phyloP scores from a whole-genome alignment of 2,888 invertebrate genomes.

The Chrysomela aeneicollis region DNA sequence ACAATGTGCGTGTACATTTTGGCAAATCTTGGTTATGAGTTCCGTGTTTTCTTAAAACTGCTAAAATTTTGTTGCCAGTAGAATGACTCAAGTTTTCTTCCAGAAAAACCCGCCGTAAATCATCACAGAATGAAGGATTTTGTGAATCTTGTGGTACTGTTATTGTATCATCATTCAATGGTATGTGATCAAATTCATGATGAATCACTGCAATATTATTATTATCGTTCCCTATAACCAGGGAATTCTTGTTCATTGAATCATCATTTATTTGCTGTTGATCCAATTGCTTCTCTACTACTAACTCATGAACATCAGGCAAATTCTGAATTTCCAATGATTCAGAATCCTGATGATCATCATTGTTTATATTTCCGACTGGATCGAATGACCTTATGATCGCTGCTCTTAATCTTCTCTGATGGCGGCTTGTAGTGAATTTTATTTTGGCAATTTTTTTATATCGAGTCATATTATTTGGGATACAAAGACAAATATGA shows the following conservation, averaged over 20 bases:
- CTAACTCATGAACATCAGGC: not conserved
- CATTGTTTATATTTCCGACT: not conserved
- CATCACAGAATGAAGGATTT: too few relatives aligned
- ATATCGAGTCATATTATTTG: too few relatives aligned
- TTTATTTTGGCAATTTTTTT: not conserved
- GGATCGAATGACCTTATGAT: constrained; percentile 7
- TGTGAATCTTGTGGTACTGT: too few relatives aligned
- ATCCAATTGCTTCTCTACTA: too few relatives aligned
- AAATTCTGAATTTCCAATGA: constrained; percentile 1
- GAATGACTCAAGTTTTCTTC: constrained; percentile 6
- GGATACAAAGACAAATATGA: too few relatives aligned
- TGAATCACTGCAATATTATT: too few relatives aligned
- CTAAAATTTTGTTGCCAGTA: not conserved
- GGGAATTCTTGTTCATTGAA: too few relatives aligned
- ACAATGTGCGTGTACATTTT: not conserved
- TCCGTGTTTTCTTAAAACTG: constrained; percentile 1
- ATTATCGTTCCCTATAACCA: too few relatives aligned
- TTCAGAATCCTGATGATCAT: not conserved
- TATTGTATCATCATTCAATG: too few relatives aligned
- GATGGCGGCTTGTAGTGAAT: constrained; percentile 4
- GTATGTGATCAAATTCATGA: too few relatives aligned
- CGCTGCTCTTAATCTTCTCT: constrained; percentile 5
- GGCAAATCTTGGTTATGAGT: not conserved
- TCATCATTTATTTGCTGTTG: too few relatives aligned
- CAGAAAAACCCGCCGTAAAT: not conserved